Percentiles rank a stretch among this genome's conserved stretches.
phyloP scores from a whole-genome alignment of 2,113 vertebrate species.

The Tympanuchus pallidicinctus region DNA sequence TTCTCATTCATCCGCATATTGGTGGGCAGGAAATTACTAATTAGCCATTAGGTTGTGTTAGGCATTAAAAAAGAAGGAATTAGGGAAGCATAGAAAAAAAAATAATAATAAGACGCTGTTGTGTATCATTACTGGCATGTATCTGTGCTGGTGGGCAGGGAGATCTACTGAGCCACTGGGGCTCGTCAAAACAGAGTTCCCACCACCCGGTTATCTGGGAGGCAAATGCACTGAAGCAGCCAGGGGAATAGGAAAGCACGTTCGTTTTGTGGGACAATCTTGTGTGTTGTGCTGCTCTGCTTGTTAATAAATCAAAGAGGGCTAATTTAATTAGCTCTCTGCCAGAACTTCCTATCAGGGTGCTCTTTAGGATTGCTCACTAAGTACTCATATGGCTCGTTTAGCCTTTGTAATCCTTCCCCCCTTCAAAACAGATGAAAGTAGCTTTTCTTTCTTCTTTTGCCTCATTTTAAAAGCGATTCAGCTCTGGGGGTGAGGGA shows the following conservation, averaged over 20 bases:
- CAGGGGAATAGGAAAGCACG: background rate
- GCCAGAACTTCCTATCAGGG: conserved; percentile 65
- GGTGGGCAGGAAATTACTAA: conserved; percentile 75
- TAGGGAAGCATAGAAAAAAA: background rate
- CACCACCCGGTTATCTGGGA: background rate
- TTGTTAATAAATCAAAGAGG: conserved; percentile 71
- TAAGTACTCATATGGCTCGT: conserved; percentile 53
- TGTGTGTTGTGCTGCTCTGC: conserved; percentile 32
- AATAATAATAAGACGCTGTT: conserved; percentile 19
- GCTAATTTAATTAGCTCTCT: conserved; percentile 73
- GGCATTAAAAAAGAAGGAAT: conserved; percentile 66
- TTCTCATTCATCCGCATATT: conserved; percentile 72
- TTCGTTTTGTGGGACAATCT: conserved; percentile 52
- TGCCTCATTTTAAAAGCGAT: background rate
- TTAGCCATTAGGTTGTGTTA: conserved; percentile 69
- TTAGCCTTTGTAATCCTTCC: conserved; percentile 58
- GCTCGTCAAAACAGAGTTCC: background rate
- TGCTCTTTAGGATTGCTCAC: conserved; percentile 19
- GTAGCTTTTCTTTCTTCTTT: background rate
- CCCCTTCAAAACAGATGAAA: conserved; percentile 44
- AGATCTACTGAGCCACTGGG: conserved; percentile 14
- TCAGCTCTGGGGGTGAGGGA: background rate
- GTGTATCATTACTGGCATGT: background rate
- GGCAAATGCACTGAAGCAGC: background rate
- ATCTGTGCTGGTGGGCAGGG: conserved; percentile 26